Evolutionary conservation across 2,888 invertebrate genomes (phyloP).

Genomic region (Panopea generosa): DNA sequence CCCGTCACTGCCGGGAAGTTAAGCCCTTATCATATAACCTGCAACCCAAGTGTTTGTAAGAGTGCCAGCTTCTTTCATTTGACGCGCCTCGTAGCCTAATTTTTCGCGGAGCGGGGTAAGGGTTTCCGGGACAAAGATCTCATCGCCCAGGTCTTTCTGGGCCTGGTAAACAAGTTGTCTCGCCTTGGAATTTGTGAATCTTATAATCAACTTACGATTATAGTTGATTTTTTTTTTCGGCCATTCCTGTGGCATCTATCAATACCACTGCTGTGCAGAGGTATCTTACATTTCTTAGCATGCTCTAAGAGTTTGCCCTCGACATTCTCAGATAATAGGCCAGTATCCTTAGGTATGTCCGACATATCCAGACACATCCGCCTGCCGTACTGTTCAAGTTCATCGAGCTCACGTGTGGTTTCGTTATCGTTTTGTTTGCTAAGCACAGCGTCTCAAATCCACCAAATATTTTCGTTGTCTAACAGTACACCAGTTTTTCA

Average conservation of each 20-base stretch:
- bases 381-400: constrained; percentile 14
- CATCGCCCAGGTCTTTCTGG: background rate
- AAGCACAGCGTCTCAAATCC: no score
- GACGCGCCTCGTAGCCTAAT: constrained; percentile 6
- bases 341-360: constrained; percentile 2
- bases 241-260: constrained; percentile 25
- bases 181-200: constrained; percentile 16
- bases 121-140: constrained; percentile 17
- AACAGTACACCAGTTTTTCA: no score
- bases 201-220: constrained; percentile 15
- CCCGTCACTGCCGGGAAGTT: no score
- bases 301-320: background rate
- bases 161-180: background rate
- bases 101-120: constrained; percentile 2
- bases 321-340: background rate
- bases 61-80: background rate
- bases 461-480: no score
- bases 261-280: background rate
- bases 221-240: background rate
- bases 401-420: constrained; percentile 4
- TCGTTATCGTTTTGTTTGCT: background rate
- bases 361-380: constrained; percentile 18
- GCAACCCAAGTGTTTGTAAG: constrained; percentile 9
- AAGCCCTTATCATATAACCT: constrained; percentile 3
- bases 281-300: background rate